Conservation (phyloP, 1,140 invertebrate genomes). For the Mamestra configurata region DNA sequence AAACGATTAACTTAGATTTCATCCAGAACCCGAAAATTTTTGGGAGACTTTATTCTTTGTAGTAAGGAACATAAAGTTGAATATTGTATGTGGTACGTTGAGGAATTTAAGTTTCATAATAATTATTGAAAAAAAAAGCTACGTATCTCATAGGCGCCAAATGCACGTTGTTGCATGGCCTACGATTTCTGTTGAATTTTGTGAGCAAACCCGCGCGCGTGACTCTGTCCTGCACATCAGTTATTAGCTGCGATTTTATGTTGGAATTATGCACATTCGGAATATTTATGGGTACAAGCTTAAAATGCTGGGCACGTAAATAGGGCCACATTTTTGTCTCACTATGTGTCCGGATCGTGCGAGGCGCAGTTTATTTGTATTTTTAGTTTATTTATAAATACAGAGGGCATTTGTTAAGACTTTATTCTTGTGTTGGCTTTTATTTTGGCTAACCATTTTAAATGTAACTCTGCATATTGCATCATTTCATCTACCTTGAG, state of each 20-base stretch:
- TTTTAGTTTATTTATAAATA: conserved; percentile 34
- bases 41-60: conserved; percentile 55
- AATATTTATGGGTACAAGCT: conserved; percentile 25
- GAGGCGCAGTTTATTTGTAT: conserved; percentile 12
- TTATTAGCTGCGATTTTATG: conserved; percentile 40
- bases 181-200: conserved; percentile 67
- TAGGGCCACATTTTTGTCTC: conserved; percentile 10
- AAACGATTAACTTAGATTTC: conserved; percentile 85
- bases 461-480: too few species aligned
- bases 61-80: conserved; percentile 46
- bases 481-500: neutral
- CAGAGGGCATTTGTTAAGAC: neutral
- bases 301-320: conserved; percentile 27
- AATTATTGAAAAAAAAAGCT: conserved; percentile 78
- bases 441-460: neutral
- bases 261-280: conserved; percentile 14
- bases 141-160: conserved; percentile 84
- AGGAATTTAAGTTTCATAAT: conserved; percentile 85
- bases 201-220: conserved; percentile 44
- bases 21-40: conserved; percentile 60
- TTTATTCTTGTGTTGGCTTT: neutral
- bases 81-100: conserved; percentile 56
- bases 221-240: conserved; percentile 46
- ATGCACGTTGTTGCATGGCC: conserved; percentile 81
- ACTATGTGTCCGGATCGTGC: conserved; percentile 21